phyloP scores from a whole-genome alignment of 2,888 invertebrate genomes.

The Junonia oenone region DNA sequence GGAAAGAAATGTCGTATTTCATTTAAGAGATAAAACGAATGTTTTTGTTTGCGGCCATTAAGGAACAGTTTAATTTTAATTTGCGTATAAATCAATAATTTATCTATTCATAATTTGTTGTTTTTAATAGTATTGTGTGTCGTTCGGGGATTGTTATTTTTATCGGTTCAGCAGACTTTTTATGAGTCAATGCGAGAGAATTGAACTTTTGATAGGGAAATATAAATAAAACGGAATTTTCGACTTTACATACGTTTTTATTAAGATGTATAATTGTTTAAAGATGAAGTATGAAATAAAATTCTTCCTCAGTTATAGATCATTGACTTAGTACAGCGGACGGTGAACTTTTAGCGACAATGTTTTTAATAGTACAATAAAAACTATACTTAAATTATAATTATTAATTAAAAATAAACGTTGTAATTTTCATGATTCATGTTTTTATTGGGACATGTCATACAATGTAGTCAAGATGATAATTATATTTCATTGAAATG shows the following conservation, averaged over 20 bases:
- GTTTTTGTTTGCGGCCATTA: neutral
- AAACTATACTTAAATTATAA: neutral
- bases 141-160: neutral
- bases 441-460: neutral
- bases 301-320: neutral
- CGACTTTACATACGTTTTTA: neutral
- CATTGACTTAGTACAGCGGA: neutral
- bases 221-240: neutral
- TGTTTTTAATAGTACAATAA: conserved; percentile 14
- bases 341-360: conserved; percentile 11
- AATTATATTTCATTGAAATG: no score
- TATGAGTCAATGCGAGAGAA: conserved; percentile 5
- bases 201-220: conserved; percentile 9
- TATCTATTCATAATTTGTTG: conserved; percentile 1
- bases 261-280: neutral
- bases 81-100: conserved; percentile 9
- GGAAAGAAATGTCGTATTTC: neutral
- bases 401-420: neutral
- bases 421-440: neutral
- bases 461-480: no score
- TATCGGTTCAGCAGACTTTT: conserved; percentile 2
- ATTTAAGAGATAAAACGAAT: neutral
- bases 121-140: neutral
- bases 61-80: neutral
- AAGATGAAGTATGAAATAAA: neutral